Conservation (phyloP, 2,888 invertebrate genomes). For the Romanomermis culicivorax region DNA sequence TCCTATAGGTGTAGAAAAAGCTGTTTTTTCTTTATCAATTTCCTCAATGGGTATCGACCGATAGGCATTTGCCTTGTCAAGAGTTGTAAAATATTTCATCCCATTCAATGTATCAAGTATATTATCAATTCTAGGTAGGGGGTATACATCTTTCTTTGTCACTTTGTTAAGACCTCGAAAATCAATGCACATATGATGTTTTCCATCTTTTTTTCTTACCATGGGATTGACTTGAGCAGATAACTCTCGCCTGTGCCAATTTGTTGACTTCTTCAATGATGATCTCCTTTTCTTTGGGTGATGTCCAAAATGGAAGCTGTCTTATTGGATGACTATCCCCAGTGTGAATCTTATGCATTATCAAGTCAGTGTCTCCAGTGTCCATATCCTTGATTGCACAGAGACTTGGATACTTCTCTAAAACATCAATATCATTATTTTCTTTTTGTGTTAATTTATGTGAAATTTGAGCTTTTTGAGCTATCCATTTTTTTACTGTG, state of each 20-base stretch:
- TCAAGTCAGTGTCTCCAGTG: background rate
- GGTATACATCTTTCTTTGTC: slow-evolving; percentile 12
- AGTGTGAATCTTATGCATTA: background rate
- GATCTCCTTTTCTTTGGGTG: background rate
- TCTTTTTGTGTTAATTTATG: background rate
- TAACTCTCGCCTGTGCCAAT: slow-evolving; percentile 1
- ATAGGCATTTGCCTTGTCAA: slow-evolving; percentile 14
- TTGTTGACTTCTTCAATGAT: background rate
- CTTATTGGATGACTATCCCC: background rate
- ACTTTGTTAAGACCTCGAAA: slow-evolving; percentile 15
- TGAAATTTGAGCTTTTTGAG: background rate
- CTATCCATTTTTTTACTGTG: background rate
- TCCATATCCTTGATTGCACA: background rate
- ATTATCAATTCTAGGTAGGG: slow-evolving; percentile 13
- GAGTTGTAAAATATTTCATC: slow-evolving; percentile 8
- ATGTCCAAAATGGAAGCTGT: background rate
- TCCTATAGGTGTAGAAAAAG: slow-evolving; percentile 14
- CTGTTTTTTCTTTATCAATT: slow-evolving; percentile 14
- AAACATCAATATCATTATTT: background rate
- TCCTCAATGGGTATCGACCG: slow-evolving; percentile 13
- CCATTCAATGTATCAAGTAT: slow-evolving; percentile 8
- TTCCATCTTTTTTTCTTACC: slow-evolving; percentile 23
- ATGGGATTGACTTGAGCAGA: slow-evolving; percentile 12
- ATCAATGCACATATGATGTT: slow-evolving; percentile 15
- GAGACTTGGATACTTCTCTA: background rate